Evolutionary conservation across 2,888 invertebrate genomes (phyloP).

Genomic region (Sipunculus nudus): DNA sequence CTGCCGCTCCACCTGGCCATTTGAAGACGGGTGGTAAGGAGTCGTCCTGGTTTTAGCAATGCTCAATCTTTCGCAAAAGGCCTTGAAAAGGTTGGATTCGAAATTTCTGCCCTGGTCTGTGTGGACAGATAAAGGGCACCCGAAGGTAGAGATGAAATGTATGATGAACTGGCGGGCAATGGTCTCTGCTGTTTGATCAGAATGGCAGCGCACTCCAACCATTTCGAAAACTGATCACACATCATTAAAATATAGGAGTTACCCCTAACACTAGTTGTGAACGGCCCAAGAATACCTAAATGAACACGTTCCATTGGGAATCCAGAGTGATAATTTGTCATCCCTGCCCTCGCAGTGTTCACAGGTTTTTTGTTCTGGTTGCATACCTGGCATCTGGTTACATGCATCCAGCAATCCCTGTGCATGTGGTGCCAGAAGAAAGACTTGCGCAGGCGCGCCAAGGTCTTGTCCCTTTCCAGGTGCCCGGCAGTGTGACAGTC

Average conservation of each 20-base stretch:
- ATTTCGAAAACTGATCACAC: background rate
- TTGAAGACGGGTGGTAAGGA: background rate
- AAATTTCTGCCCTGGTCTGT: background rate
- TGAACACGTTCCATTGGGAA: background rate
- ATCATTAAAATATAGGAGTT: slow-evolving; percentile 3
- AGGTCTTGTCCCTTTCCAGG: no score
- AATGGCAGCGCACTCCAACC: background rate
- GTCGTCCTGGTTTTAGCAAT: background rate
- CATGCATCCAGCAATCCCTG: no score
- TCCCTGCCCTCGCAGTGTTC: background rate
- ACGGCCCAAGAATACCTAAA: slow-evolving; percentile 5
- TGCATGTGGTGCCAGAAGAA: no score
- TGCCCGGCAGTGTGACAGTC: no score
- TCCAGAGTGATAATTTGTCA: background rate
- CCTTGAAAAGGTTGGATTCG: background rate
- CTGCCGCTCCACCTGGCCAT: slow-evolving; percentile 7
- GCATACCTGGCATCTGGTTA: no score
- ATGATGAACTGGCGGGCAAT: background rate
- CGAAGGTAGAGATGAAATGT: background rate
- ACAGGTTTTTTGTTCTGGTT: no score
- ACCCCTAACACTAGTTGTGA: background rate
- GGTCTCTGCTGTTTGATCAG: background rate
- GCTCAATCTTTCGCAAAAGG: background rate
- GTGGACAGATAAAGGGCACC: background rate
- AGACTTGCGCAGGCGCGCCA: no score